Conservation (phyloP, 2,888 invertebrate genomes). For the Drosophila meridionalis region DNA sequence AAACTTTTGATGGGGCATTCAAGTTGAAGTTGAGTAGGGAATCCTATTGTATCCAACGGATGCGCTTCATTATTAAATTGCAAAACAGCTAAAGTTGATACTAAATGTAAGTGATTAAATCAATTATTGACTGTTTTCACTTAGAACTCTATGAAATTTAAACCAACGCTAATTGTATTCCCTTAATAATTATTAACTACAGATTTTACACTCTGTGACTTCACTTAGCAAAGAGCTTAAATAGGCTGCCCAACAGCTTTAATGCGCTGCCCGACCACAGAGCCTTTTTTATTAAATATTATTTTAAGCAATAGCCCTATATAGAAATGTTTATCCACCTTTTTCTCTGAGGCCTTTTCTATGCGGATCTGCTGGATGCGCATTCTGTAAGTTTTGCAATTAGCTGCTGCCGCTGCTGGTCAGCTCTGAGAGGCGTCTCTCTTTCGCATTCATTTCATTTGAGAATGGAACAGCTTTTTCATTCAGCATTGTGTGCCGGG, state of each 20-base stretch:
- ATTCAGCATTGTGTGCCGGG: constrained; percentile 45
- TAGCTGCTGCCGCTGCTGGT: constrained; percentile 27
- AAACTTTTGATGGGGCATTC: too few species aligned
- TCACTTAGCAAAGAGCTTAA: neutral
- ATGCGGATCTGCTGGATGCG: constrained; percentile 10
- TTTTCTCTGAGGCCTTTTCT: neutral
- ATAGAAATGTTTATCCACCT: constrained; percentile 1
- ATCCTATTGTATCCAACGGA: too few species aligned
- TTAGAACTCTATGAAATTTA: neutral
- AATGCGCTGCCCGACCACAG: neutral
- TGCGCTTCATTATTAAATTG: too few species aligned
- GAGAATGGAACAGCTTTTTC: constrained; percentile 59
- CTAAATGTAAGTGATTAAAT: neutral
- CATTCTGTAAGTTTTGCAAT: constrained; percentile 16
- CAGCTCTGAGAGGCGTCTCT: constrained; percentile 28
- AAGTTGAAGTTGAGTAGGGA: too few species aligned
- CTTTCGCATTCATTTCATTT: constrained; percentile 56
- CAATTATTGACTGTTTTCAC: neutral
- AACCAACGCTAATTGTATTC: neutral
- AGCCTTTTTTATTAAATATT: neutral
- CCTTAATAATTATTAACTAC: neutral
- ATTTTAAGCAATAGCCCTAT: neutral
- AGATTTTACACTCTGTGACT: neutral
- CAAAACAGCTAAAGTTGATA: too few species aligned
- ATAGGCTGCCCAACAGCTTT: neutral